Percentiles rank a stretch among this genome's conserved stretches.
Evolutionary conservation across 2,113 vertebrate genomes (phyloP).

Genomic region (Dromiciops gliroides): DNA sequence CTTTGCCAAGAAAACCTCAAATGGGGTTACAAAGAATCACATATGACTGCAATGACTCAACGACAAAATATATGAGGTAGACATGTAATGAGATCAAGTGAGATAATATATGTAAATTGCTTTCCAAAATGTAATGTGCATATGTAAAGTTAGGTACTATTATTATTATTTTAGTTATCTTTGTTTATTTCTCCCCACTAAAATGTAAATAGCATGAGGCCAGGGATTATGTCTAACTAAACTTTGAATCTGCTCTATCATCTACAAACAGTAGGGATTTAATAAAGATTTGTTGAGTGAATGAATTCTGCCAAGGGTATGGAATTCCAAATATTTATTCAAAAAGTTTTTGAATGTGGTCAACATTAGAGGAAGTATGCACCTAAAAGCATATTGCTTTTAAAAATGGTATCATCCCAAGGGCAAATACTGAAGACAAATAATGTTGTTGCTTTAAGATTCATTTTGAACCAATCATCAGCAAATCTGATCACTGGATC

Average conservation of each 20-base stretch:
- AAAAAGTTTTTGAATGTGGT: slow-evolving; percentile 29
- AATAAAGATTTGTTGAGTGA: background rate
- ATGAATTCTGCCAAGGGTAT: background rate
- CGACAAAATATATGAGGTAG: background rate
- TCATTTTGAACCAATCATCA: slow-evolving; percentile 26
- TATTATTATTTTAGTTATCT: background rate
- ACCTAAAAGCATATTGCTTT: slow-evolving; percentile 4
- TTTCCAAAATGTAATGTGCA: background rate
- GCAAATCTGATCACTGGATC: background rate
- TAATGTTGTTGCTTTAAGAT: background rate
- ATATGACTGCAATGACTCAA: background rate
- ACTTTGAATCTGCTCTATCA: background rate
- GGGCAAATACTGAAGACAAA: background rate
- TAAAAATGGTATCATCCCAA: slow-evolving; percentile 4
- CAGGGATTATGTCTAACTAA: background rate
- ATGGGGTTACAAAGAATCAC: background rate
- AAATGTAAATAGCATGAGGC: background rate
- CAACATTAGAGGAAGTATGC: slow-evolving; percentile 5
- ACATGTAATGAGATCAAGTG: background rate
- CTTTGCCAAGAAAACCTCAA: background rate
- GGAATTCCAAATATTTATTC: slow-evolving; percentile 24
- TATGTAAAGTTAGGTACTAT: background rate
- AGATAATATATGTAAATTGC: background rate
- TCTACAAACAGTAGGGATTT: background rate
- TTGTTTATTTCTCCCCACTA: background rate